Conservation (phyloP, 2,113 vertebrate species). For the Orthonyx spaldingii region DNA sequence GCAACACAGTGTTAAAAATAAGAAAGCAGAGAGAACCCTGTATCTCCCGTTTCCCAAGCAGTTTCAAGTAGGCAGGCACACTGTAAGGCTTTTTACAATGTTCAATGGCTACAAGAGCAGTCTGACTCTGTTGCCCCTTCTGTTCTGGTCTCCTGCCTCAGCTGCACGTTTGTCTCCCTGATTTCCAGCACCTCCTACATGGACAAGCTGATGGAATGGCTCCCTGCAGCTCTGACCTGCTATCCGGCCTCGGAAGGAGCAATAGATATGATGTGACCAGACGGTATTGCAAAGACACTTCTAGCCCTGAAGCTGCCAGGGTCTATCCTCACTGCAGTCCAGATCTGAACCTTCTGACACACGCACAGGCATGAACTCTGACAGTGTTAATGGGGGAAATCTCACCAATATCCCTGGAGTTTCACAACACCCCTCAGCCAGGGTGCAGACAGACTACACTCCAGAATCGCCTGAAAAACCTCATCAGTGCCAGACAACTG, state of each 20-base stretch:
- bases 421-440: background rate
- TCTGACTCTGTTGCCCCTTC: background rate
- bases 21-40: background rate
- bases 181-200: background rate
- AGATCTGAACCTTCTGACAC: background rate
- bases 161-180: background rate
- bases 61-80: background rate
- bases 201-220: background rate
- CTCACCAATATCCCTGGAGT: accelerated
- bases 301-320: background rate
- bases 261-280: background rate
- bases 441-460: background rate
- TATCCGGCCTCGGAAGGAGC: background rate
- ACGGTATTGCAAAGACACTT: background rate
- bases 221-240: background rate
- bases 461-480: accelerated
- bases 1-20: background rate
- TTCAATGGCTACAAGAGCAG: background rate
- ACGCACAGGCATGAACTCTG: background rate
- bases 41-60: background rate
- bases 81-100: background rate
- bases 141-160: background rate
- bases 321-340: background rate
- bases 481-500: background rate
- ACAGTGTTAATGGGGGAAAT: accelerated